These are phyloP conservation scores for Spisula subtruncata DNA, from an alignment of 2,888 invertebrate genomes.

Conservation along the genomic window DNA sequence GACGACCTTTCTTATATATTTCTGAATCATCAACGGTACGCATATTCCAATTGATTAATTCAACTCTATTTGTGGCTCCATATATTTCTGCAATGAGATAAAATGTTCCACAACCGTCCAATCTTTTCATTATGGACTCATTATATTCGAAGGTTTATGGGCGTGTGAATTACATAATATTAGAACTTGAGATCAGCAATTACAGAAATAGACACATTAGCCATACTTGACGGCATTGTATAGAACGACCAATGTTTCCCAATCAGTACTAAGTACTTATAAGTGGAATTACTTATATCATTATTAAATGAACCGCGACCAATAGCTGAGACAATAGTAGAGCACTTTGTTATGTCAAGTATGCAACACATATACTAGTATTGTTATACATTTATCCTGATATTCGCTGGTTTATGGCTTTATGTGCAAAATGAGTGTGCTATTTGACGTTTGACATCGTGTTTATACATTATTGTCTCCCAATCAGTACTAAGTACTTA, in stretches of 20 bases:
- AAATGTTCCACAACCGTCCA: not conserved
- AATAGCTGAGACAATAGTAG: not conserved
- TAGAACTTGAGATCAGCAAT: not conserved
- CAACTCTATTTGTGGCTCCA: conserved; percentile 4
- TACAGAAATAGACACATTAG: too few relatives aligned
- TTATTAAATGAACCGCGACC: too few relatives aligned
- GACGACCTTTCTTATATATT: too few relatives aligned
- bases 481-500: too few relatives aligned
- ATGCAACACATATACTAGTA: too few relatives aligned
- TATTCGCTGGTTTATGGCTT: too few relatives aligned
- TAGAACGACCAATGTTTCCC: too few relatives aligned
- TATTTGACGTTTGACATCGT: too few relatives aligned
- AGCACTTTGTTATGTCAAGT: not conserved
- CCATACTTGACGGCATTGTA: too few relatives aligned
- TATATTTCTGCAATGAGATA: not conserved
- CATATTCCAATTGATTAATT: not conserved
- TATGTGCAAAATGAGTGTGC: not conserved
- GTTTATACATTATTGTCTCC: too few relatives aligned
- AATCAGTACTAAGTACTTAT: not conserved
- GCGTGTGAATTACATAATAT: not conserved
- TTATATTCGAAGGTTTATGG: not conserved
- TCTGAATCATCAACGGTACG: not conserved
- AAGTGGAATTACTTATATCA: not conserved
- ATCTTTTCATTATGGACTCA: not conserved
- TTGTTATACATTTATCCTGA: too few relatives aligned